phyloP scores from a whole-genome alignment of 2,888 invertebrate genomes.

The Polydesmus complanatus region DNA sequence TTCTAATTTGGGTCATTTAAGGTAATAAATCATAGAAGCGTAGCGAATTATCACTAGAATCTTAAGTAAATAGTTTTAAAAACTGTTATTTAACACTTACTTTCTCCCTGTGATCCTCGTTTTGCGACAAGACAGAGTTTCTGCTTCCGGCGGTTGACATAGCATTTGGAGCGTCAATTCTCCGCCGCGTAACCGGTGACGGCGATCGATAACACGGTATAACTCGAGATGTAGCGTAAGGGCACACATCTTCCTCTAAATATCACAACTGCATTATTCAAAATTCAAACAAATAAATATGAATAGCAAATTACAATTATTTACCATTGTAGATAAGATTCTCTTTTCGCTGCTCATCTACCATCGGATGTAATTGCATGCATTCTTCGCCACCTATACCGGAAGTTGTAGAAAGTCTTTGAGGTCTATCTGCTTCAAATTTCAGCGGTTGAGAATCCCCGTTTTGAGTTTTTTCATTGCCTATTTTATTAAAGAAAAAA shows the following conservation, averaged over 20 bases:
- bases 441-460: not conserved
- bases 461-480: not conserved
- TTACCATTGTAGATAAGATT: not conserved
- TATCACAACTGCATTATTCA: not conserved
- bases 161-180: too few species aligned
- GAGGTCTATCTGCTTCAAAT: not conserved
- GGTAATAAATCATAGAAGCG: too few species aligned
- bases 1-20: too few species aligned
- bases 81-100: not conserved
- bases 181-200: not conserved
- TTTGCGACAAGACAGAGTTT: not conserved
- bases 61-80: too few species aligned
- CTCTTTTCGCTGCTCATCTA: not conserved
- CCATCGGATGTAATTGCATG: not conserved
- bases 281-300: not conserved
- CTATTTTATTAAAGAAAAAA: too few species aligned
- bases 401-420: not conserved
- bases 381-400: not conserved
- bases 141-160: not conserved
- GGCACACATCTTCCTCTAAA: not conserved
- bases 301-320: not conserved
- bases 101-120: not conserved
- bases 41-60: too few species aligned
- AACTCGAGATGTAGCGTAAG: not conserved
- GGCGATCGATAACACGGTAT: not conserved